phyloP scores from a whole-genome alignment of 2,888 invertebrate species.

The Mellilla xanthometata region DNA sequence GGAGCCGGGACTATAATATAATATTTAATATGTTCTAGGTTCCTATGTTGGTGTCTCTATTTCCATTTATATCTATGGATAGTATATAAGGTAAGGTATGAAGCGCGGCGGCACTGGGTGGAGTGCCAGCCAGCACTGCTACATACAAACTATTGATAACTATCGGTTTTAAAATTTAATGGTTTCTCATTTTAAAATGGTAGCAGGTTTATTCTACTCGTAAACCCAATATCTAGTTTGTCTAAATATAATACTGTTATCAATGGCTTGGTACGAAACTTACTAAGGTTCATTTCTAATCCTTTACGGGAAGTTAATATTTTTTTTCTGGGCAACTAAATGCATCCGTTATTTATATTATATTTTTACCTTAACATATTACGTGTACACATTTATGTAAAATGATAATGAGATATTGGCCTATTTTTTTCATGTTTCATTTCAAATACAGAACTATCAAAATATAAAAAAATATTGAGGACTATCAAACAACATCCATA shows the following conservation, averaged over 20 bases:
- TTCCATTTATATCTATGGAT: constrained; percentile 73
- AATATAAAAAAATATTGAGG: constrained; percentile 83
- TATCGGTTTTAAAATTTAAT: constrained; percentile 57
- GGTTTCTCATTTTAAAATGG: constrained; percentile 62
- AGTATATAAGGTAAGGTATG: constrained; percentile 51
- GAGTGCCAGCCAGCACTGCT: constrained; percentile 55
- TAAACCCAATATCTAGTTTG: constrained; percentile 73
- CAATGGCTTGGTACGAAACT: constrained; percentile 81
- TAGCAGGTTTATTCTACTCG: constrained; percentile 68
- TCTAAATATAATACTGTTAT: constrained; percentile 83
- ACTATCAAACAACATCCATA: constrained; percentile 82
- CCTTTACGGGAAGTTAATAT: constrained; percentile 57
- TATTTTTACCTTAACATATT: constrained; percentile 65
- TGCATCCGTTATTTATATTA: constrained; percentile 72
- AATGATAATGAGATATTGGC: constrained; percentile 80
- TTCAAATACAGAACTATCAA: constrained; percentile 83
- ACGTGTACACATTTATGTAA: constrained; percentile 66
- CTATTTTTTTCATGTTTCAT: constrained; percentile 71
- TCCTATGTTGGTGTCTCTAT: constrained; percentile 80
- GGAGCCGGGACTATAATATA: constrained; percentile 51
- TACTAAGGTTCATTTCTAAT: constrained; percentile 53
- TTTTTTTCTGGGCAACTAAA: constrained; percentile 72
- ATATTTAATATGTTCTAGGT: constrained; percentile 70
- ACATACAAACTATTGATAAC: constrained; percentile 67
- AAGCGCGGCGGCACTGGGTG: constrained; percentile 49